Conservation (phyloP, 2,113 vertebrate genomes). For the Pygoscelis antarcticus region DNA sequence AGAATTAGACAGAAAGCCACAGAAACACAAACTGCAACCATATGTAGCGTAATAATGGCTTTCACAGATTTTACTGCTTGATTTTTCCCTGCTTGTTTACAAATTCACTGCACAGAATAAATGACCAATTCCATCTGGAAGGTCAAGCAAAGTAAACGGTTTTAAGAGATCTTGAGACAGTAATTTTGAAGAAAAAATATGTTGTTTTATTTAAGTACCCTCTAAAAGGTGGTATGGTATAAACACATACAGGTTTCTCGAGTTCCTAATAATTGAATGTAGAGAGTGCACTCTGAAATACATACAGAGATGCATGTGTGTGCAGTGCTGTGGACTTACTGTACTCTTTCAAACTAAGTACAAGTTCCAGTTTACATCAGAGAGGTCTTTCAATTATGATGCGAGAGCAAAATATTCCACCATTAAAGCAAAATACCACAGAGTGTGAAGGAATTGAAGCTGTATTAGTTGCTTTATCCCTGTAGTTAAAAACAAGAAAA, state of each 20-base stretch:
- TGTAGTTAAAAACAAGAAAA: constrained; percentile 35
- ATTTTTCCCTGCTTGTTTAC: neutral
- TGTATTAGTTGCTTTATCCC: neutral
- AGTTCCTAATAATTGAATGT: neutral
- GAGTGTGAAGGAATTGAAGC: neutral
- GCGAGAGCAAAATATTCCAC: neutral
- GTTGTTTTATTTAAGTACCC: neutral
- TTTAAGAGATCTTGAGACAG: neutral
- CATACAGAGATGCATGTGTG: neutral
- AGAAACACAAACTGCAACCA: neutral
- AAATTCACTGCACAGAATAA: neutral
- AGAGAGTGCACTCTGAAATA: neutral
- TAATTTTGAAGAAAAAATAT: neutral
- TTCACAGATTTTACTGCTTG: neutral
- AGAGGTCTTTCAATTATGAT: neutral
- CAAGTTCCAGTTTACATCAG: neutral
- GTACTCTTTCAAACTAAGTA: neutral
- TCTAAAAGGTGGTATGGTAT: neutral
- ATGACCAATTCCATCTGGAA: neutral
- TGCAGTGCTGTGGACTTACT: neutral
- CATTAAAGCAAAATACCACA: neutral
- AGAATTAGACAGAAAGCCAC: neutral
- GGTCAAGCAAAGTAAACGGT: neutral
- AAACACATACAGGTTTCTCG: neutral
- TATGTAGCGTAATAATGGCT: neutral